Percentiles rank a stretch among this genome's conserved stretches.
Evolutionary conservation across 2,888 invertebrate genomes (phyloP).

Genomic region (Aleiodes testaceus): DNA sequence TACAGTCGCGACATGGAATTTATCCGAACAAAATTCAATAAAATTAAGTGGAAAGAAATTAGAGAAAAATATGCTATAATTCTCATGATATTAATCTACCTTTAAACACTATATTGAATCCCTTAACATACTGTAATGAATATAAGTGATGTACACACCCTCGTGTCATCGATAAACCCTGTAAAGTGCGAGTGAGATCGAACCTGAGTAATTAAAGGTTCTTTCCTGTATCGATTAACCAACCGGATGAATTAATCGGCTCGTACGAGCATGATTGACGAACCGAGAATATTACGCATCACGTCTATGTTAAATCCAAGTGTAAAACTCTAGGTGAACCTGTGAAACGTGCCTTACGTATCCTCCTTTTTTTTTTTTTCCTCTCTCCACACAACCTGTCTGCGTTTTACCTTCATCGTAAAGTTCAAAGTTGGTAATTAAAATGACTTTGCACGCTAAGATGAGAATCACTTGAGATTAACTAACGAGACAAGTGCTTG

Average conservation of each 20-base stretch:
- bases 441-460: conserved; percentile 29
- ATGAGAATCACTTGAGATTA: conserved; percentile 37
- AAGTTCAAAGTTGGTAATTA: conserved; percentile 41
- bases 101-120: neutral
- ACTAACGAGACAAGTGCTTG: conserved; percentile 11
- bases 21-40: neutral
- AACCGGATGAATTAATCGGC: conserved; percentile 38
- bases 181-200: conserved; percentile 30
- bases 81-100: neutral
- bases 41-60: neutral
- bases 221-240: conserved; percentile 38
- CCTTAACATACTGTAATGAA: neutral
- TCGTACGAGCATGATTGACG: conserved; percentile 37
- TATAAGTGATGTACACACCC: conserved; percentile 8
- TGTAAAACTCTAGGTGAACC: conserved; percentile 1
- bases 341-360: neutral
- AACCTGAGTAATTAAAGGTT: conserved; percentile 8
- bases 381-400: conserved; percentile 16
- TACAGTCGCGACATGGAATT: conserved; percentile 6
- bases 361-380: neutral
- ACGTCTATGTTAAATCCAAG: neutral
- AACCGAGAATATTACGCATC: conserved; percentile 24
- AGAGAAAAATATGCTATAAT: neutral
- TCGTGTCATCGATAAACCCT: conserved; percentile 10
- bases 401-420: conserved; percentile 29